Percentiles rank a stretch among this genome's conserved stretches.
phyloP scores from a whole-genome alignment of 2,797 vertebrate species.

The Menidia menidia region DNA sequence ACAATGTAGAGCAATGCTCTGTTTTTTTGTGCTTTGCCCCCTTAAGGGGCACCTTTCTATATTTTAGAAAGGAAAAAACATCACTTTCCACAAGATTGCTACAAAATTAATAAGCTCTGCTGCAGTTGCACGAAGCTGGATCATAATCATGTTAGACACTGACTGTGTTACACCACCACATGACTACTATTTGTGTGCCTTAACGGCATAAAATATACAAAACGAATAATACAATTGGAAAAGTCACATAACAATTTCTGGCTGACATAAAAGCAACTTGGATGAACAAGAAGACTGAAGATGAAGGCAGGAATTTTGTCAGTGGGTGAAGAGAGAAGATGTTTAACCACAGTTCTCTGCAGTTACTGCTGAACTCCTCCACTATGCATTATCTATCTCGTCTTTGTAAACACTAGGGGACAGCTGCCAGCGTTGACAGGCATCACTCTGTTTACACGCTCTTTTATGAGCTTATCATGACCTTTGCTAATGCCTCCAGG shows the following conservation, averaged over 20 bases:
- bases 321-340: slow-evolving; percentile 26
- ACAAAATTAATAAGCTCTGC: slow-evolving; percentile 13
- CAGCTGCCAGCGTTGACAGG: slow-evolving; percentile 47
- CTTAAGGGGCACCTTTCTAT: not conserved
- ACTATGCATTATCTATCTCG: slow-evolving; percentile 16
- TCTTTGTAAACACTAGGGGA: slow-evolving; percentile 32
- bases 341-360: slow-evolving; percentile 43
- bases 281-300: slow-evolving; percentile 42
- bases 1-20: not conserved
- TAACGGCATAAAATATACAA: slow-evolving; percentile 8
- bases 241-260: slow-evolving; percentile 22
- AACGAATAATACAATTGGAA: slow-evolving; percentile 29
- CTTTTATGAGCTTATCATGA: slow-evolving; percentile 47
- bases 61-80: slow-evolving; percentile 17
- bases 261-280: slow-evolving; percentile 27
- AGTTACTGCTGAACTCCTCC: slow-evolving; percentile 66
- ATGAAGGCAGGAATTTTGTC: slow-evolving; percentile 45
- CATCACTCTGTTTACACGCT: slow-evolving; percentile 47
- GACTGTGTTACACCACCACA: slow-evolving; percentile 10
- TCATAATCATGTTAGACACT: slow-evolving; percentile 24
- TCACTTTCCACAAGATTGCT: slow-evolving; percentile 1
- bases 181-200: slow-evolving; percentile 6
- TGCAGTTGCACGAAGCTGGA: slow-evolving; percentile 2
- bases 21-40: not conserved
- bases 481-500: slow-evolving; percentile 40